Conservation (phyloP, 2,888 invertebrate genomes). For the Aethes cnicana region DNA sequence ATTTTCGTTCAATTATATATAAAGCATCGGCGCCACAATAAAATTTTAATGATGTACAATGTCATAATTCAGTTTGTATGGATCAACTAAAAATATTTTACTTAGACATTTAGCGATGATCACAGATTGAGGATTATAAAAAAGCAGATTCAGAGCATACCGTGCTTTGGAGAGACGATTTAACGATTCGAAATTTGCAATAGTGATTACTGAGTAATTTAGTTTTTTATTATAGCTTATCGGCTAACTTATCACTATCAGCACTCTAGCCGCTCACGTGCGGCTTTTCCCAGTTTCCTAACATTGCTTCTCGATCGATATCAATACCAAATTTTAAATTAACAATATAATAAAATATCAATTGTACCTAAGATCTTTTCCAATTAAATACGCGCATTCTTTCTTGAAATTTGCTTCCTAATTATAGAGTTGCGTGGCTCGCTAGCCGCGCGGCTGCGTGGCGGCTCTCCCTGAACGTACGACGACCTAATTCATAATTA, state of each 20-base stretch:
- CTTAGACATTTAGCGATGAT: slow-evolving; percentile 80
- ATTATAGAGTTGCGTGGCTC: slow-evolving; percentile 56
- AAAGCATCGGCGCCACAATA: slow-evolving; percentile 68
- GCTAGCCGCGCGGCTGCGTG: slow-evolving; percentile 29
- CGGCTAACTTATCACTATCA: slow-evolving; percentile 77
- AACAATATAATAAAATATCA: slow-evolving; percentile 82
- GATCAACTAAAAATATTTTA: slow-evolving; percentile 72
- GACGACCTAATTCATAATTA: slow-evolving; percentile 58
- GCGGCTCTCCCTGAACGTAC: slow-evolving; percentile 51
- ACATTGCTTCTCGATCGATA: slow-evolving; percentile 79
- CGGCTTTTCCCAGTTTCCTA: slow-evolving; percentile 64
- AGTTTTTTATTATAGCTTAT: slow-evolving; percentile 78
- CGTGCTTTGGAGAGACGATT: slow-evolving; percentile 79
- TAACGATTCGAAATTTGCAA: slow-evolving; percentile 78
- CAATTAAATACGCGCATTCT: slow-evolving; percentile 74
- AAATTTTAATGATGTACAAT: slow-evolving; percentile 59
- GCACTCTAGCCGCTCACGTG: slow-evolving; percentile 66
- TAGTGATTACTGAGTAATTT: slow-evolving; percentile 81
- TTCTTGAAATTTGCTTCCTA: slow-evolving; percentile 63
- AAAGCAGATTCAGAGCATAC: slow-evolving; percentile 80
- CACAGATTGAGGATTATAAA: slow-evolving; percentile 82
- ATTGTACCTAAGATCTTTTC: slow-evolving; percentile 82
- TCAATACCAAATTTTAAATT: slow-evolving; percentile 80
- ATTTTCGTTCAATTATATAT: slow-evolving; percentile 71
- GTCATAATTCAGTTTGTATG: slow-evolving; percentile 61